Conservation (phyloP, 1,140 invertebrate genomes). For the Periplaneta americana region DNA sequence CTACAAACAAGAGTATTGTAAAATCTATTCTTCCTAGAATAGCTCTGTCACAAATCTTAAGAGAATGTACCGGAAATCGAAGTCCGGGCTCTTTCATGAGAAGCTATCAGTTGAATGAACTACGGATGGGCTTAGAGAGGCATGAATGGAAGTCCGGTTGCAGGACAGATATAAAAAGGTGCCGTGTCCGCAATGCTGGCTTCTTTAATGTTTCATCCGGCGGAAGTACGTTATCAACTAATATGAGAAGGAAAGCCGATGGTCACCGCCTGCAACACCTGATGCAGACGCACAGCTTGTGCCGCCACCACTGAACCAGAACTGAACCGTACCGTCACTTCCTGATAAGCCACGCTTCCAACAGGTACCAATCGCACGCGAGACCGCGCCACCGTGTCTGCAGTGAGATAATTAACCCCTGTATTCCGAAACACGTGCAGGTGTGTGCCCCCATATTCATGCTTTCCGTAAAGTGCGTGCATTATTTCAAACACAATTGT, state of each 20-base stretch:
- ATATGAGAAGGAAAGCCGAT: neutral
- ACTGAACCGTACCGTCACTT: neutral
- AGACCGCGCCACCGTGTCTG: no score
- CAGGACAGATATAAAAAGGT: neutral
- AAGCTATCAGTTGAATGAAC: no score
- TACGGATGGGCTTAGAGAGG: neutral
- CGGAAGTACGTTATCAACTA: neutral
- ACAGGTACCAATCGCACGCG: no score
- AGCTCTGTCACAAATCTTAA: no score
- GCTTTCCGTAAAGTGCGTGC: neutral
- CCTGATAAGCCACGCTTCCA: neutral
- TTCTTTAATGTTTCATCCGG: neutral
- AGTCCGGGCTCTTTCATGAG: no score
- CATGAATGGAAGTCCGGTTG: neutral
- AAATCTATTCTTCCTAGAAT: no score
- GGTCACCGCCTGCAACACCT: neutral
- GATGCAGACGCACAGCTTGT: neutral
- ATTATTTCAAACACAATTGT: no score
- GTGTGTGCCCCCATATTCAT: neutral
- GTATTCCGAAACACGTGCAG: no score
- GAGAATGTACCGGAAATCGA: no score
- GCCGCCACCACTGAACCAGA: neutral
- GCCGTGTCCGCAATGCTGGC: neutral
- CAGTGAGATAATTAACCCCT: no score
- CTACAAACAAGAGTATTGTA: no score